Conservation (phyloP, 2,113 vertebrate species). For the Tyrannus savana region DNA sequence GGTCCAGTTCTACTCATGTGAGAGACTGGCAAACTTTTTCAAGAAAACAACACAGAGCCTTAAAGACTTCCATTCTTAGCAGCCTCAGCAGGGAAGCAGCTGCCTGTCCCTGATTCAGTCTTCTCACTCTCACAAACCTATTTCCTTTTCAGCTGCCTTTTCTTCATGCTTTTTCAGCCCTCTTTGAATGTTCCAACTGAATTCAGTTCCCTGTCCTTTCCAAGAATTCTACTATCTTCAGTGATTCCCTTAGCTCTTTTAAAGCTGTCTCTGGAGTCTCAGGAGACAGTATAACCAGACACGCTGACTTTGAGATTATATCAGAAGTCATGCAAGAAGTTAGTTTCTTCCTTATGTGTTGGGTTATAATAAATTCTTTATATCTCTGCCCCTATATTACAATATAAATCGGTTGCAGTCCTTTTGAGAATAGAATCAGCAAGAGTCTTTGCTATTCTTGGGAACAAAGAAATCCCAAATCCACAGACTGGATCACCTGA, state of each 20-base stretch:
- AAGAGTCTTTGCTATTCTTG: neutral
- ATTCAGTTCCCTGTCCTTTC: neutral
- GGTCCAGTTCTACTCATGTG: neutral
- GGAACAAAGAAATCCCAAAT: neutral
- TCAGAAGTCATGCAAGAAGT: neutral
- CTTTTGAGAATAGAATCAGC: neutral
- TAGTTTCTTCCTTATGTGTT: neutral
- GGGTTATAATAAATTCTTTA: neutral
- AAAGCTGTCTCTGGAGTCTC: neutral
- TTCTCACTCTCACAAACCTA: neutral
- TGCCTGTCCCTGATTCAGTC: neutral
- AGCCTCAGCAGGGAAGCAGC: neutral
- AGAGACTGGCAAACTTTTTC: neutral
- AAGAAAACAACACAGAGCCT: neutral
- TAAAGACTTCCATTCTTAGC: neutral
- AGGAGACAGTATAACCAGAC: neutral
- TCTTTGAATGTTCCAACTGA: neutral
- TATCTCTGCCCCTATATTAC: neutral
- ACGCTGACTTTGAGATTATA: neutral
- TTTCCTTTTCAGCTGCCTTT: slow-evolving; percentile 1
- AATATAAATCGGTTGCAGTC: neutral
- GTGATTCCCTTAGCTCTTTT: neutral
- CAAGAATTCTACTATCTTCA: neutral
- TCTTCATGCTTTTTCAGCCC: neutral
- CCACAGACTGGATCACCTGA: neutral